Evolutionary conservation across 2,113 vertebrate genomes (phyloP).

Genomic region (Leptobrachium ailaonicum): DNA sequence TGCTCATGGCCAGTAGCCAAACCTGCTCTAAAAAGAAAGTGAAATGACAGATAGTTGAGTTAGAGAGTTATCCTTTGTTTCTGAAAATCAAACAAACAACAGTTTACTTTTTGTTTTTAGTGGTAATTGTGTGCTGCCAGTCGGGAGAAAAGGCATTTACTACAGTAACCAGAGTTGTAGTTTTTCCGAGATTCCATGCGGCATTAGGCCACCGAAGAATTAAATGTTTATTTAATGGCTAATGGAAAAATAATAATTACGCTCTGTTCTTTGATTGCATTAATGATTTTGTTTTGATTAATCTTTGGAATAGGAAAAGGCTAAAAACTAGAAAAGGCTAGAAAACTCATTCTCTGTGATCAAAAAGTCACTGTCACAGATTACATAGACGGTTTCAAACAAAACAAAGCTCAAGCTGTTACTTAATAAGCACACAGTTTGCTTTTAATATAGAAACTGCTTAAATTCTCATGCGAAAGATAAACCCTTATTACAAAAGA

Average conservation of each 20-base stretch:
- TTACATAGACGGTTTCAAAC: too few relatives aligned
- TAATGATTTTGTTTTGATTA: too few relatives aligned
- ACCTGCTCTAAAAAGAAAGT: background rate
- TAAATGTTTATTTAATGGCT: background rate
- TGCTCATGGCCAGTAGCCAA: background rate
- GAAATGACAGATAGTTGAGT: background rate
- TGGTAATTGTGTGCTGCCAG: slow-evolving; percentile 1
- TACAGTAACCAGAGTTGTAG: background rate
- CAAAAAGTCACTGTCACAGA: too few relatives aligned
- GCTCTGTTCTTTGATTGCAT: background rate
- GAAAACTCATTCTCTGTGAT: too few relatives aligned
- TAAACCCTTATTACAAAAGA: too few relatives aligned
- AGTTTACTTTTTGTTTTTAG: slow-evolving; percentile 5
- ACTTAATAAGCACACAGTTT: too few relatives aligned
- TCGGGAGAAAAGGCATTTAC: background rate
- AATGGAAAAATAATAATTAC: background rate
- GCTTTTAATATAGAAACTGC: too few relatives aligned
- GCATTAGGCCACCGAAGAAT: background rate
- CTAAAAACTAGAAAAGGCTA: too few relatives aligned
- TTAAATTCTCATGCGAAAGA: too few relatives aligned
- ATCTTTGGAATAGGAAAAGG: too few relatives aligned
- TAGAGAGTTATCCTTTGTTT: background rate
- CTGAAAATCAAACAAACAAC: slow-evolving; percentile 11
- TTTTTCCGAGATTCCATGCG: background rate
- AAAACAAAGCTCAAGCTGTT: too few relatives aligned